Base-by-base conservation (phyloP, 2,888 invertebrate species). In the Tethea ocularis region DNA sequence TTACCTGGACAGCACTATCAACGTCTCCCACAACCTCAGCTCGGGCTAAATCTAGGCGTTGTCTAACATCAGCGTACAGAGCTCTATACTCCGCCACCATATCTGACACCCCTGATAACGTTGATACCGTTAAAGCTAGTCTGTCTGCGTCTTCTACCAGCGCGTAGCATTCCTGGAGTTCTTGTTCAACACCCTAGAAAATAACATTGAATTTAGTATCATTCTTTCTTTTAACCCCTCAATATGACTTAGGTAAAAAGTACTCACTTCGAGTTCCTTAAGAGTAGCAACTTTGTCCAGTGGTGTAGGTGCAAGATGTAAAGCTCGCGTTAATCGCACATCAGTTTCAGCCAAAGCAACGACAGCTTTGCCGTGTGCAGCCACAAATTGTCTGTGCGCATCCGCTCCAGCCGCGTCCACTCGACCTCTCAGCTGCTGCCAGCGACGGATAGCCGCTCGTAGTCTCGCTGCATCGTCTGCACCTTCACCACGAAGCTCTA, bases 271-370 rank as follows among this genome's bases (percentile, higher is more conserved):
- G 20, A 96, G 77, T 69, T 93, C 93, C 51, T 84, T 84, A 33
- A 84, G 86, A 66, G 75, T 93, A 70, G 72, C 93, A 62, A 54
- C 88, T 71, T 80, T 91, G 77, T 84, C 94, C 68, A 72, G 88
- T 67, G 75, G 94, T 74, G 67, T 85, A 65, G 91, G 92, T 0
- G 94, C 89, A 1, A 96, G 88, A 70, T 95, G 95, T 72, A 96
- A 93, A 3, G 96, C 85, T 60, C 96, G 94, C 0, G 96, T 96
- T 17, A 97, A 86, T 41, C 95, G 91, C 0, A 96, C 95, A 72
- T 97, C 96, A 0, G 96, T 94, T 70, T 95, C 95, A 0, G 96
- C 95, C 23, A 97, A 83, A 2, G 95, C 94, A 13, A 96, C 94
- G 0, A 97, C 94, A 0, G 96, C 95, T 33, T 94, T 94, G 5